phyloP scores from a whole-genome alignment of 2,888 invertebrate genomes.

The Diploptera punctata region DNA sequence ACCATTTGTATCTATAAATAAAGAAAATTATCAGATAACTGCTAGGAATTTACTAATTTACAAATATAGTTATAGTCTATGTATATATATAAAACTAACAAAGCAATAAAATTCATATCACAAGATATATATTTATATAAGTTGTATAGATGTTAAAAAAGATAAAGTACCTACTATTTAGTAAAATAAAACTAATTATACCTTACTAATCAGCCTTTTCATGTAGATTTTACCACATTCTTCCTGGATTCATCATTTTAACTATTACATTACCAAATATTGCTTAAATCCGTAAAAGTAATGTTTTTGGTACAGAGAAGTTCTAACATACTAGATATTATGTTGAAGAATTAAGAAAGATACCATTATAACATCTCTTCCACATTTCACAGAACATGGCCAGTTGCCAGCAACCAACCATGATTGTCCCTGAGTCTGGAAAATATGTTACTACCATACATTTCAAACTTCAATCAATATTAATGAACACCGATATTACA shows the following conservation, averaged over 20 bases:
- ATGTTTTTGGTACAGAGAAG: too few species aligned
- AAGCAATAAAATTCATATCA: slow-evolving; percentile 1
- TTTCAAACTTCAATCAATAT: too few species aligned
- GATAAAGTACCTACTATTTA: slow-evolving; percentile 4
- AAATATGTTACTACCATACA: neutral
- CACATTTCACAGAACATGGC: neutral
- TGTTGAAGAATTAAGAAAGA: too few species aligned
- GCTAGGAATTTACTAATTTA: too few species aligned
- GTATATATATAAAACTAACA: neutral
- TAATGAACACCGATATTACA: too few species aligned
- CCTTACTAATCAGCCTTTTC: neutral
- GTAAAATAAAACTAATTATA: slow-evolving; percentile 8
- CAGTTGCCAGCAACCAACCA: neutral
- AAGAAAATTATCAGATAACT: too few species aligned
- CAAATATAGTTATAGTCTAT: too few species aligned
- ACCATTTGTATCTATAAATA: neutral
- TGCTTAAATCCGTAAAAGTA: neutral
- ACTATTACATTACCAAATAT: neutral
- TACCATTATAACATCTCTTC: too few species aligned
- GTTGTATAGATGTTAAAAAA: slow-evolving; percentile 6
- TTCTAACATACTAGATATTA: too few species aligned
- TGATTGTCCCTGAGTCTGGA: neutral
- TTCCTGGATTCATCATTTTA: neutral
- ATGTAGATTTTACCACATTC: neutral
- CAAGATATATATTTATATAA: slow-evolving; percentile 8